These are phyloP conservation scores for Calosoma granatense DNA, from an alignment of 1,140 invertebrate species.

Conservation along the genomic window DNA sequence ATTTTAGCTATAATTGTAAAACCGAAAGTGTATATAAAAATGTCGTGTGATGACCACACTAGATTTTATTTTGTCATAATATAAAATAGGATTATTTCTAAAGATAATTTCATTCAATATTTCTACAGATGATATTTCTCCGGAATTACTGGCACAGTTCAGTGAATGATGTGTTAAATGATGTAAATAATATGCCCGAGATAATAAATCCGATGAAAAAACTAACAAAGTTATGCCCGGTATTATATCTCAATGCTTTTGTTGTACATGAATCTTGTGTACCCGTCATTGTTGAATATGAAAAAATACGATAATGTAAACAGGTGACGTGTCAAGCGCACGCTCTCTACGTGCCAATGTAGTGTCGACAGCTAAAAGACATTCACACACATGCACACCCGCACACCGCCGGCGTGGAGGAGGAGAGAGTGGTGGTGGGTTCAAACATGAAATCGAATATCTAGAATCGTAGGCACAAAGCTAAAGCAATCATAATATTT, in stretches of 20 bases:
- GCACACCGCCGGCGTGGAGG: not conserved
- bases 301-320: slow-evolving; percentile 1
- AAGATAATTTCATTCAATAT: no score
- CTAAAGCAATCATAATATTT: slow-evolving; percentile 28
- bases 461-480: slow-evolving; percentile 16
- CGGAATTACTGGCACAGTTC: no score
- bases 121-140: no score
- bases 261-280: not conserved
- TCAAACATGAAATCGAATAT: slow-evolving; percentile 23
- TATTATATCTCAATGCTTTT: not conserved
- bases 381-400: not conserved
- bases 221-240: not conserved
- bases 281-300: not conserved
- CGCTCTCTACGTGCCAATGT: no score
- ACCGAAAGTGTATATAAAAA: no score
- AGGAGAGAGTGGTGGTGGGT: not conserved
- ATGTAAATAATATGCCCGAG: no score
- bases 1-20: no score
- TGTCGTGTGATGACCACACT: no score
- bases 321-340: not conserved
- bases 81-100: no score
- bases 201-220: not conserved
- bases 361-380: not conserved
- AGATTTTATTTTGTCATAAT: no score
- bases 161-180: no score